Percentiles rank a stretch among this genome's conserved stretches.
phyloP scores from a whole-genome alignment of 2,888 invertebrate species.

The Syrphus vitripennis region DNA sequence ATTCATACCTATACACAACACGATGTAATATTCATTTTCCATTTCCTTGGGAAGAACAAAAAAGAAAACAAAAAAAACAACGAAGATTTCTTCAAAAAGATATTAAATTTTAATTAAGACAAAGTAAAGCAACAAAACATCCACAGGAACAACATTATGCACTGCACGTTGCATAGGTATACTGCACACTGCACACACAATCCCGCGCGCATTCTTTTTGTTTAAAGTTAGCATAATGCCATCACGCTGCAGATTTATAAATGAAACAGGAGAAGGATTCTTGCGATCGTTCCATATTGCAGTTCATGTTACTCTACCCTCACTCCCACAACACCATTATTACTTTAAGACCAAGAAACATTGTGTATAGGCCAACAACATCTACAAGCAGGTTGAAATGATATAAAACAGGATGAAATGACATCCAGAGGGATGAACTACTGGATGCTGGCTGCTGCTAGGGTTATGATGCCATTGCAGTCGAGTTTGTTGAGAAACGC shows the following conservation, averaged over 20 bases:
- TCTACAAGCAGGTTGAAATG: not conserved
- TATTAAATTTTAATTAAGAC: constrained; percentile 73
- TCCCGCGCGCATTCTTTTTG: not conserved
- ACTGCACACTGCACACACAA: no score
- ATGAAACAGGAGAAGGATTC: not conserved
- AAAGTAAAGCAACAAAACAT: constrained; percentile 59
- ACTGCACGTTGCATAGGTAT: not conserved
- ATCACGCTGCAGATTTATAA: not conserved
- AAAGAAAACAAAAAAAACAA: no score
- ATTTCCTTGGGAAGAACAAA: constrained; percentile 43
- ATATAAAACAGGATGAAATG: not conserved
- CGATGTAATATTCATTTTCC: constrained; percentile 51
- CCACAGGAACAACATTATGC: not conserved
- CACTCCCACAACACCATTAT: not conserved
- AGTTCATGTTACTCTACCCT: not conserved
- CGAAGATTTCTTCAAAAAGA: constrained; percentile 62
- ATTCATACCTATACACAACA: constrained; percentile 15
- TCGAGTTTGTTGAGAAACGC: constrained; percentile 4
- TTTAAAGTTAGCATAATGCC: not conserved
- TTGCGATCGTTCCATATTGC: not conserved
- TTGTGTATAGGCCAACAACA: not conserved
- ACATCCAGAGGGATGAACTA: not conserved
- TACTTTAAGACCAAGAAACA: not conserved
- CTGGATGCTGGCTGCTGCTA: no score
- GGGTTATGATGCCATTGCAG: not conserved